Base-by-base conservation (phyloP, 2,888 invertebrate genomes). In the Eudiplozoon nipponicum region DNA sequence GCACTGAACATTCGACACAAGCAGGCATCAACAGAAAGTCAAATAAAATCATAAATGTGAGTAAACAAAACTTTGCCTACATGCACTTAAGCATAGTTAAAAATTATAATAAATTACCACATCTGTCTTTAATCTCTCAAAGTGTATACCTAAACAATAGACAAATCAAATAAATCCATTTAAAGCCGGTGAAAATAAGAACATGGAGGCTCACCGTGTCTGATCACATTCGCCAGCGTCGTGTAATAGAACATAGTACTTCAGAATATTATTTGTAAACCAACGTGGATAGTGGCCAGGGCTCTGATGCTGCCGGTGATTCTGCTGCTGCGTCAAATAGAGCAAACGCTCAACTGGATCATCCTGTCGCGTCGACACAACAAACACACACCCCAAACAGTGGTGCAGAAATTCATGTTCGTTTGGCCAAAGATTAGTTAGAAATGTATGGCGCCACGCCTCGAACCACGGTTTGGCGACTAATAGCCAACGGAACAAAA, bases 391-490 rank as follows among this genome's bases (percentile, higher is more conserved):
- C 13, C 59, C 57, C 7, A 63, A 46, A 48, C 57, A 62, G 38
- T 60, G 55, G 33, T 54, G 74, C 0, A 80, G 73, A 53, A 80
- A 90, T 61, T 94, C 94, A 63, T 90, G 86, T 53, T 90, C 86
- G 13, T 59, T 57, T 71, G 44, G 77, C 70, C 56, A 54, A 52
- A 72, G 70, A 33, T 80, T 52, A 40, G 59, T 54, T 9, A 65
- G 63, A 58, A 84, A 84, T 21, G 72, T 72, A 50, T 80, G 77
- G 50, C 81, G 67, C 76, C 81, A 90, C 7, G 72, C 69, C 57
- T 84, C 81, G 64, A 75, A 90, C 86, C 90, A 90, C 11, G 78
- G 73, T n/a, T n/a, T n/a, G n/a, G n/a, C n/a, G n/a, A n/a, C n/a
- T n/a, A n/a, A n/a, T n/a, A n/a, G n/a, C n/a, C n/a, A n/a, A n/a